Evolutionary conservation across 2,888 invertebrate species (phyloP).

Genomic region (Cremastinae sp.): DNA sequence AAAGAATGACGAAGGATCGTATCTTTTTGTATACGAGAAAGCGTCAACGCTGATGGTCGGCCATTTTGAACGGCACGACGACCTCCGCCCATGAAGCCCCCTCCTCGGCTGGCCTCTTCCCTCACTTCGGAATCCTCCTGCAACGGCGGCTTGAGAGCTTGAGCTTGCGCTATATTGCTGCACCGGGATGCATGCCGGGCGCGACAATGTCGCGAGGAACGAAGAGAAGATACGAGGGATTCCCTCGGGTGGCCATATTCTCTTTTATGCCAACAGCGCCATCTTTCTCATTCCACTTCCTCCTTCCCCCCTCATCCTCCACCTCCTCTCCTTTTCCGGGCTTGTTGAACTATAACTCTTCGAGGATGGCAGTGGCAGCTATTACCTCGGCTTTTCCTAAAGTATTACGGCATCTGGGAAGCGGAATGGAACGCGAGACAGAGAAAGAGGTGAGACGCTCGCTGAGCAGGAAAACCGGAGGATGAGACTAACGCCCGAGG

Average conservation of each 20-base stretch:
- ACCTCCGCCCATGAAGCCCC: conserved; percentile 56
- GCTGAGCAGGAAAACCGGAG: conserved; percentile 45
- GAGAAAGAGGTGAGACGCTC: conserved; percentile 62
- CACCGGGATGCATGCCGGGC: conserved; percentile 52
- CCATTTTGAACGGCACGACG: conserved; percentile 54
- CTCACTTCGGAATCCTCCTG: conserved; percentile 43
- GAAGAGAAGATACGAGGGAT: conserved; percentile 47
- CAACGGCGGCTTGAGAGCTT: conserved; percentile 54
- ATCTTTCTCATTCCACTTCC: conserved; percentile 8
- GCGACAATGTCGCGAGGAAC: conserved; percentile 55
- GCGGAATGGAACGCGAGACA: conserved; percentile 52
- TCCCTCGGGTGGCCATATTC: conserved; percentile 28
- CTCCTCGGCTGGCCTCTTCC: conserved; percentile 19
- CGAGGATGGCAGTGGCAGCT: conserved; percentile 76
- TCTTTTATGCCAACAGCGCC: neutral
- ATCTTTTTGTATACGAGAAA: conserved; percentile 22
- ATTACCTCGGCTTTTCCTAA: conserved; percentile 77
- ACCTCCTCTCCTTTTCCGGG: conserved; percentile 58
- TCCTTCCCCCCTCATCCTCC: conserved; percentile 12
- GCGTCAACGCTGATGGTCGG: conserved; percentile 47
- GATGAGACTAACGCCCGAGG: conserved; percentile 57
- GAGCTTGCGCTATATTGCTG: conserved; percentile 60
- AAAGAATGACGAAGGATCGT: neutral
- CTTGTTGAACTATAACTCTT: conserved; percentile 79
- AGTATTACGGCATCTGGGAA: conserved; percentile 78